Percentiles rank a stretch among this genome's conserved stretches.
Evolutionary conservation across 2,888 invertebrate species (phyloP).

Genomic region (Cataglyphis altisquamis): DNA sequence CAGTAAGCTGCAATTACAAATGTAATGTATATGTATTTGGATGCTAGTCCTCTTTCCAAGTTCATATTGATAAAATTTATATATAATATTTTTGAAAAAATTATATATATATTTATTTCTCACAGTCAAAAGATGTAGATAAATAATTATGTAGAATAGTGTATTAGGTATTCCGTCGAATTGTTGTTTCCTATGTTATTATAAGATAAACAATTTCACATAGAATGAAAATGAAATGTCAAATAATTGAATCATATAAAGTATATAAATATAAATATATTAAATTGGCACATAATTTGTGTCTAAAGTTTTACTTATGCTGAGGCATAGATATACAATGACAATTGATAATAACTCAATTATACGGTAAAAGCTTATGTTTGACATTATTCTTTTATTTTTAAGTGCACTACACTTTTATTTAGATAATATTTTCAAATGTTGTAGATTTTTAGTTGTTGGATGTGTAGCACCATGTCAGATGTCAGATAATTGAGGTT

Average conservation of each 20-base stretch:
- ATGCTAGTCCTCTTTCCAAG: slow-evolving; percentile 81
- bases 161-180: background rate
- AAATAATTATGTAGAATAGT: background rate
- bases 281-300: slow-evolving; percentile 1
- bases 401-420: background rate
- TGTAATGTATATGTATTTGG: slow-evolving; percentile 91
- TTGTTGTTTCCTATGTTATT: background rate
- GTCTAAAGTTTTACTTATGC: background rate
- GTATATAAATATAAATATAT: background rate
- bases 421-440: background rate
- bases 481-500: background rate
- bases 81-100: background rate
- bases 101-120: background rate
- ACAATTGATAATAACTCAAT: background rate
- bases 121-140: background rate
- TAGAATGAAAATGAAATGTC: background rate
- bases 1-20: slow-evolving; percentile 92
- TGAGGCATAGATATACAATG: background rate
- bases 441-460: background rate
- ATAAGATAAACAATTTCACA: background rate
- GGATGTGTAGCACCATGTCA: background rate
- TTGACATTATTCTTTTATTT: background rate
- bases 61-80: slow-evolving; percentile 51
- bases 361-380: background rate
- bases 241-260: slow-evolving; percentile 6